Evolutionary conservation across 1,140 invertebrate species (phyloP), one percentile per base, ranked within the genome.

Genomic region (Manduca sexta): DNA sequence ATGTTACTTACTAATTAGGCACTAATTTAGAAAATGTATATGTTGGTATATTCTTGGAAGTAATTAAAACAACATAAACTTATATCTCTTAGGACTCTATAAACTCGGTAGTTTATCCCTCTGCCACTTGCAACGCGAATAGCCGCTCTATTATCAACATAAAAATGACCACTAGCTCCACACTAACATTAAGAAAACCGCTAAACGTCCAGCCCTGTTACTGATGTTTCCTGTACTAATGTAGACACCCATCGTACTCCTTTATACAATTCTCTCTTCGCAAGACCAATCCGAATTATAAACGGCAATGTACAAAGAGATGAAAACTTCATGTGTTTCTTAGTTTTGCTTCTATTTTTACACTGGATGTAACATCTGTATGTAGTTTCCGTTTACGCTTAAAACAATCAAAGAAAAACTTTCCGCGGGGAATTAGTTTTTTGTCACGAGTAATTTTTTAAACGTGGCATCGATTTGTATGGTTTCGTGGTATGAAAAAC

Each of bases 211-310:
- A 49, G 44, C 33, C 15, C 30, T 34, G 56, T 59, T 52, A 51
- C 40, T 54, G 43, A 52, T 46, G 56, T 38, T 65, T 75, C 72
- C 63, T 69, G 62, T 35, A 40, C 44, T 57, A 56, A 43, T 53
- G 47, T 49, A 13, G 43, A 30, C 48, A 64, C 69, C 64, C 65
- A 75, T 71, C 55, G 45, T 53, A 37, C 26, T 40, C 45, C 42
- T 62, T 71, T 68, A 75, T 70, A 63, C 64, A 64, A 73, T 71
- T 66, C 67, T 63, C 60, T 62, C 50, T 45, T 56, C 55, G 57
- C 44, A 46, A 29, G 35, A 50, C 60, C 47, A 58, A 51, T 52
- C 42, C 40, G 42, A 48, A 62, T 67, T 69, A 69, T 34, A 8
- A 26, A 52, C 29, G 41, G 45, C 41, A 48, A 57, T 45, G 56